phyloP scores from a whole-genome alignment of 2,113 vertebrate genomes.

The Melanerpes formicivorus region DNA sequence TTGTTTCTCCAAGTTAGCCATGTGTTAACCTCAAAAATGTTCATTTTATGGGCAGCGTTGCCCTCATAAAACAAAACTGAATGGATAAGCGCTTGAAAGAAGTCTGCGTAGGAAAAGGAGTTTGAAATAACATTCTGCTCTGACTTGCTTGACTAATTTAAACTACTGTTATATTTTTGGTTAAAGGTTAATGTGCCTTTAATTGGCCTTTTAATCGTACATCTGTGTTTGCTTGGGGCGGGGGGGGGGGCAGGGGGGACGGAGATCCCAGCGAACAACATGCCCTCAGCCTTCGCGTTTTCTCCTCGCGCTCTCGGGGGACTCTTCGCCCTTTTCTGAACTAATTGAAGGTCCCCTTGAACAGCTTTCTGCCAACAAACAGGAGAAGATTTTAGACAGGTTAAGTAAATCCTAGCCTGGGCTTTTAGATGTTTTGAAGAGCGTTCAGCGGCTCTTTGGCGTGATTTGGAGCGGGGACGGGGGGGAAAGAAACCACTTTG shows the following conservation, averaged over 20 bases:
- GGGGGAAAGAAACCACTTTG: neutral
- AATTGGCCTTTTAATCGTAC: conserved; percentile 61
- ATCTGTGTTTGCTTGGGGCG: conserved; percentile 16
- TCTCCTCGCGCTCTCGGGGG: neutral
- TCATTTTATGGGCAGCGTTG: conserved; percentile 48
- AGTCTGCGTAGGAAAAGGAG: conserved; percentile 45
- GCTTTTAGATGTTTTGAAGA: neutral
- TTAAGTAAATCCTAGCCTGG: neutral
- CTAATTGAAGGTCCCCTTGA: neutral
- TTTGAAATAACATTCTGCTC: conserved; percentile 58
- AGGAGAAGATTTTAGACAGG: neutral
- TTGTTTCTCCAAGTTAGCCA: conserved; percentile 53
- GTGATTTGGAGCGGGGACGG: neutral
- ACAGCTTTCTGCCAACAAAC: neutral
- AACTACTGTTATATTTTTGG: conserved; percentile 68
- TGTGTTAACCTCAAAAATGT: conserved; percentile 63
- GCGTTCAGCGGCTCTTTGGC: neutral
- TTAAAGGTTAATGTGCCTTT: conserved; percentile 65
- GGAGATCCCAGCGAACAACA: neutral
- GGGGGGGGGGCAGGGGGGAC: neutral
- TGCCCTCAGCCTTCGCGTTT: neutral
- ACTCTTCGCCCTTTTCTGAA: neutral
- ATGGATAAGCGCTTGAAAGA: conserved; percentile 46
- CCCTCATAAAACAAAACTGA: conserved; percentile 65
- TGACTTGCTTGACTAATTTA: conserved; percentile 55